Evolutionary conservation across 2,797 vertebrate species (phyloP).

Genomic region (Acanthornis magna): DNA sequence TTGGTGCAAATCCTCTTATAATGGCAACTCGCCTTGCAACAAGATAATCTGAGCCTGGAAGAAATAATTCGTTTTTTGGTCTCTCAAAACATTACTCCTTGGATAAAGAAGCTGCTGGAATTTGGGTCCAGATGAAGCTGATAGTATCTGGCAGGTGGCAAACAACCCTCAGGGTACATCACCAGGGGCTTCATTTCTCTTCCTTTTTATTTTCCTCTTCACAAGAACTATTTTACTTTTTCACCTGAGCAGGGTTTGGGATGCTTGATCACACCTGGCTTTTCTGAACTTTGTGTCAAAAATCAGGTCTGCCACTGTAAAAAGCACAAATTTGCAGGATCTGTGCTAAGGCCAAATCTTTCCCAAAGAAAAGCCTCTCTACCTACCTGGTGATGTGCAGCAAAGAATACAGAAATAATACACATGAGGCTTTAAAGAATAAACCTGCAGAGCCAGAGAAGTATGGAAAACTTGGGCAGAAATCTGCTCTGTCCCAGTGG

Average conservation of each 20-base stretch:
- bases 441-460: not conserved
- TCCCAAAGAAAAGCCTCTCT: not conserved
- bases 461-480: not conserved
- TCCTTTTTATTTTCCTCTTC: no score
- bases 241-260: not conserved
- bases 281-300: not conserved
- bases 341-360: not conserved
- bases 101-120: not conserved
- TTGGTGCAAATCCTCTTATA: conserved; percentile 25
- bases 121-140: not conserved
- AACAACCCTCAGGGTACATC: not conserved
- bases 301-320: not conserved
- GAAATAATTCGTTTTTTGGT: not conserved
- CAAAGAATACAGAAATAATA: not conserved
- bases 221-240: not conserved
- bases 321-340: not conserved
- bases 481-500: fast-evolving
- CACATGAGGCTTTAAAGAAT: not conserved
- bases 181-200: not conserved
- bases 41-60: not conserved
- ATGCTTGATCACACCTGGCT: not conserved
- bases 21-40: not conserved
- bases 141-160: not conserved
- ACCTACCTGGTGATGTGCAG: not conserved
- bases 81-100: not conserved